Evolutionary conservation across 2,888 invertebrate species (phyloP).

Genomic region (Acrobasis repandana): DNA sequence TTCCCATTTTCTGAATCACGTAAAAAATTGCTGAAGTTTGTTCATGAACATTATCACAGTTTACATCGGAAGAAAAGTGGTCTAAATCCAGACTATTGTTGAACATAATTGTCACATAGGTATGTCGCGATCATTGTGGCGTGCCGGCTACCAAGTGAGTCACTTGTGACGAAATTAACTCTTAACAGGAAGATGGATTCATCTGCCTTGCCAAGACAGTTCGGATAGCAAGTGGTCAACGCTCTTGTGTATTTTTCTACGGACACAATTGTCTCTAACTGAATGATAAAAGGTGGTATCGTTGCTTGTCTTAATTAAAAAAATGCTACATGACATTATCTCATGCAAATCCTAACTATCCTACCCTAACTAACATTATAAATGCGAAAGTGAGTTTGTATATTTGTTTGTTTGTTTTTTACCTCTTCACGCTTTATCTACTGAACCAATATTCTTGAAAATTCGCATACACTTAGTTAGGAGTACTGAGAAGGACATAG

Average conservation of each 20-base stretch:
- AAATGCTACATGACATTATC: too few species aligned
- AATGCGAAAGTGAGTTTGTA: too few species aligned
- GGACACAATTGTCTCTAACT: background rate
- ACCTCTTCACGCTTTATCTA: too few species aligned
- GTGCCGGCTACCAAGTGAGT: slow-evolving; percentile 10
- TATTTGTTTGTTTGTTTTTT: too few species aligned
- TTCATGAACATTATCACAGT: background rate
- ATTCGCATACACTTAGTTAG: too few species aligned
- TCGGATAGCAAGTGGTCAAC: slow-evolving; percentile 17
- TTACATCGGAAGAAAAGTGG: background rate
- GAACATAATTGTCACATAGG: background rate
- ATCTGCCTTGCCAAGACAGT: slow-evolving; percentile 19
- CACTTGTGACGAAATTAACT: slow-evolving; percentile 23
- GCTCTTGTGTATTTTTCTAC: slow-evolving; percentile 12
- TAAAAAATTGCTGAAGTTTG: slow-evolving; percentile 11
- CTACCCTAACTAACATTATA: too few species aligned
- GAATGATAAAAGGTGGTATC: background rate
- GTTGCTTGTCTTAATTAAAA: too few species aligned
- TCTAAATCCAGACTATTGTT: background rate
- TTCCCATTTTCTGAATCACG: too few species aligned
- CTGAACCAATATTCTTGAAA: too few species aligned
- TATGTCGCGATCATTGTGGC: slow-evolving; percentile 18
- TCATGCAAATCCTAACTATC: too few species aligned
- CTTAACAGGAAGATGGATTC: slow-evolving; percentile 23
- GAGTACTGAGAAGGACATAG: too few species aligned